Evolutionary conservation across 2,888 invertebrate genomes (phyloP), one percentile per base, ranked within the genome.

Genomic region (Sussaba pulchella): DNA sequence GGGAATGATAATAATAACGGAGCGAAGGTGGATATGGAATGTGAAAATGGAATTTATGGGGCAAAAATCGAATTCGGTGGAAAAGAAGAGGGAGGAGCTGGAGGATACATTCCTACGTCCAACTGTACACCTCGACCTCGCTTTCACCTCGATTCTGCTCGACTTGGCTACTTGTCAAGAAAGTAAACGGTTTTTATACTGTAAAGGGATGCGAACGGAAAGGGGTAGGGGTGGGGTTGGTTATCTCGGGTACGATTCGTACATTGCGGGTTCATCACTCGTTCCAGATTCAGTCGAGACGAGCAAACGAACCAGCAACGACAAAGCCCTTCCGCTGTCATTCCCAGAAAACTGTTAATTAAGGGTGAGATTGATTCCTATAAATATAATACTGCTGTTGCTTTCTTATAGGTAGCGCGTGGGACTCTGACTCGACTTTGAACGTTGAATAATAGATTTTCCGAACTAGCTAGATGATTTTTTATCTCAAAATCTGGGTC

Each of bases 141-240:
- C 52, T 41, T 52, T 61, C 52, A 24, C 43, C 24, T n/a, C 47
- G 57, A 36, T 64, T 74, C 41, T 54, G 50, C 43, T 47, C 41
- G 39, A 26, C 74, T 74, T 79, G 79, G 79, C 79, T 74, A 57
- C 64, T 70, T 70, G 74, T 79, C 79, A 79, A 70, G 57, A 64
- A 66, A 79, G 70, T 70, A 79, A 79, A 74, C 74, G 79, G 70
- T 79, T 79, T 74, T 79, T 74, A 70, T 79, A 64, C 17, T 41
- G 57, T 14, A 36, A 57, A 21, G 45, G 47, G 19, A 26, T 52
- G 54, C 21, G 69, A 31, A 14, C n/a, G 43, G 36, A 24, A 19
- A 52, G 21, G n/a, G 12, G 41, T 9, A 24, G n/a, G 36, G 36
- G 54, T 5, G 36, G 14, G 45, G 36, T 19, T 19, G 39, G 17